phyloP scores from a whole-genome alignment of 2,113 vertebrate species.

The Tauraco erythrolophus region DNA sequence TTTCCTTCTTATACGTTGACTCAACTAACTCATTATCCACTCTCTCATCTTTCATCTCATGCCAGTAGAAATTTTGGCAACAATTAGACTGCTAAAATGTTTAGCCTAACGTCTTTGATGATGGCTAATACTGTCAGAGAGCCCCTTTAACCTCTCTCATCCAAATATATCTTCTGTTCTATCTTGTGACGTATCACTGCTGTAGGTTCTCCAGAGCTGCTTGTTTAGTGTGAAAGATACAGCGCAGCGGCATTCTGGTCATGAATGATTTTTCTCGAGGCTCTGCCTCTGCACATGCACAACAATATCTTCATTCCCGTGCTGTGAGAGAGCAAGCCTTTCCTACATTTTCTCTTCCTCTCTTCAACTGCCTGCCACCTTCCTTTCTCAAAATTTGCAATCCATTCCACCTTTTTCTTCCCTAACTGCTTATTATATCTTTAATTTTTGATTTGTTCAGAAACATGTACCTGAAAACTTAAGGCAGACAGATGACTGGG shows the following conservation, averaged over 20 bases:
- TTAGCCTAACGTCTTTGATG: background rate
- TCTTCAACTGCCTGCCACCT: background rate
- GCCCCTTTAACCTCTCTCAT: background rate
- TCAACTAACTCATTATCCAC: background rate
- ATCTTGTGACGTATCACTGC: background rate
- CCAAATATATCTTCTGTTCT: background rate
- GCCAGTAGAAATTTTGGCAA: background rate
- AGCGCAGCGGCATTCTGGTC: background rate
- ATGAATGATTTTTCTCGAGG: background rate
- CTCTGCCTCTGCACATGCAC: rapidly evolving
- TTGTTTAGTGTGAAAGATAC: background rate
- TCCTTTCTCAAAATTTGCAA: background rate
- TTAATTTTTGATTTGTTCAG: background rate
- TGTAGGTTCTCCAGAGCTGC: background rate
- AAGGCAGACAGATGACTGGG: background rate
- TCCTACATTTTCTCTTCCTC: background rate
- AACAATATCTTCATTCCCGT: background rate
- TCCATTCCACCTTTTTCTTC: background rate
- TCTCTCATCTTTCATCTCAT: background rate
- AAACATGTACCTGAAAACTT: background rate
- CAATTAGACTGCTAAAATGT: background rate
- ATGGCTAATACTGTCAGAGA: background rate
- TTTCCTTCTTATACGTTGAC: background rate
- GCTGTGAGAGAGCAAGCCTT: background rate
- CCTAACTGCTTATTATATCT: background rate